A percentile compares a stretch with the other conserved stretches of the same genome.
Conservation (phyloP, 1,140 invertebrate genomes). For the Sycobia sp. region DNA sequence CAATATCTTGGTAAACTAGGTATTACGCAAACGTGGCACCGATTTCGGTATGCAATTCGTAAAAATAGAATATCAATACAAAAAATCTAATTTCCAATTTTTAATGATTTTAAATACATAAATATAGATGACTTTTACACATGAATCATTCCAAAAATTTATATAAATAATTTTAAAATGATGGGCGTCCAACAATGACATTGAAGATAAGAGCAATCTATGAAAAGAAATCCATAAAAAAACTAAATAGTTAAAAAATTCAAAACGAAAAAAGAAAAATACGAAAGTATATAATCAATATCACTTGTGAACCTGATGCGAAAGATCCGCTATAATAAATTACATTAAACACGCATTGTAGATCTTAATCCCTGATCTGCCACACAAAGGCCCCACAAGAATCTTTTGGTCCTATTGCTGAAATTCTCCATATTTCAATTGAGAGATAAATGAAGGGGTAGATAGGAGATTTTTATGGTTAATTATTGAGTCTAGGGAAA, state of each 20-base stretch:
- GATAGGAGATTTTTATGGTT: conserved; percentile 3
- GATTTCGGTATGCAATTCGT: conserved; percentile 9
- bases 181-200: conserved; percentile 11
- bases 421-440: conserved; percentile 40
- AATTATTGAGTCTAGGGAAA: conserved; percentile 5
- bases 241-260: conserved; percentile 25
- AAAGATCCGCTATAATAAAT: conserved; percentile 38
- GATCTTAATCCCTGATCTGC: conserved; percentile 39
- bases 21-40: no score
- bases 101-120: background rate
- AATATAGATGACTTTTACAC: background rate
- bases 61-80: conserved; percentile 37
- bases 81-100: conserved; percentile 17
- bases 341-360: conserved; percentile 33
- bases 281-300: conserved; percentile 18
- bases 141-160: conserved; percentile 7
- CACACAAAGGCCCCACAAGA: conserved; percentile 31
- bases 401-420: conserved; percentile 40
- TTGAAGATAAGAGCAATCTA: conserved; percentile 14
- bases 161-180: background rate
- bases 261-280: conserved; percentile 28
- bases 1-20: conserved; percentile 9
- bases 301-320: conserved; percentile 20
- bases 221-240: conserved; percentile 19
- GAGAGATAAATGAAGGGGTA: conserved; percentile 10